Evolutionary conservation across 2,113 vertebrate genomes (phyloP).

Genomic region (Piaya cayana): DNA sequence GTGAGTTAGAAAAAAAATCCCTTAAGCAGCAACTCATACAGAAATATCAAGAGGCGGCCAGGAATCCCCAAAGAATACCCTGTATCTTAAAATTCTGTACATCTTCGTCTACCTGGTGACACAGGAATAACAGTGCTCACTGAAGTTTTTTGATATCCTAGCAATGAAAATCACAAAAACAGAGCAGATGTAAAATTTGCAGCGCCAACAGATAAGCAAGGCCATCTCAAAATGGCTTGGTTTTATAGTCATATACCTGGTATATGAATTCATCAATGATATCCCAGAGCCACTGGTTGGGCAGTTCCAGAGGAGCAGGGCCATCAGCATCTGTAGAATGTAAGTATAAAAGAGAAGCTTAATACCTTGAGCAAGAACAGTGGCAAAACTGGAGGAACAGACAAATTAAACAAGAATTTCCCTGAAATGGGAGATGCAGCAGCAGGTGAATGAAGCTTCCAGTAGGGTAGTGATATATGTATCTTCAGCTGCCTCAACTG

Average conservation of each 20-base stretch:
- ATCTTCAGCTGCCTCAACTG: neutral
- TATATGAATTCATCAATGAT: slow-evolving; percentile 99
- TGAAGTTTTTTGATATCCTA: neutral
- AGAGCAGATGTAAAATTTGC: neutral
- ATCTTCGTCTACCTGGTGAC: neutral
- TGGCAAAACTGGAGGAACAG: neutral
- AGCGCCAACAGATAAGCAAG: neutral
- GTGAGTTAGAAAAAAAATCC: neutral
- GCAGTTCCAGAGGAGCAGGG: slow-evolving; percentile 93
- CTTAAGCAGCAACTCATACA: neutral
- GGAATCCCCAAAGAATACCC: neutral
- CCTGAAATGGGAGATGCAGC: neutral
- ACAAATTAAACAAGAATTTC: neutral
- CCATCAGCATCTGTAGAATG: slow-evolving; percentile 90
- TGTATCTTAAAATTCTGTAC: neutral
- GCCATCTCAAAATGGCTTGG: neutral
- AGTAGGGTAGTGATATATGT: fast-evolving
- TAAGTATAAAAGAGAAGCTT: neutral
- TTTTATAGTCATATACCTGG: slow-evolving; percentile 75
- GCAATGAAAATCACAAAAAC: neutral
- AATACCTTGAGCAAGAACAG: neutral
- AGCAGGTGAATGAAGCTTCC: neutral
- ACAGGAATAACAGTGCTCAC: neutral
- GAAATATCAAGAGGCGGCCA: neutral
- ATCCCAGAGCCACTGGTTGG: slow-evolving; percentile 99